phyloP scores from a whole-genome alignment of 2,113 vertebrate genomes.

The Leptobrachium ailaonicum region DNA sequence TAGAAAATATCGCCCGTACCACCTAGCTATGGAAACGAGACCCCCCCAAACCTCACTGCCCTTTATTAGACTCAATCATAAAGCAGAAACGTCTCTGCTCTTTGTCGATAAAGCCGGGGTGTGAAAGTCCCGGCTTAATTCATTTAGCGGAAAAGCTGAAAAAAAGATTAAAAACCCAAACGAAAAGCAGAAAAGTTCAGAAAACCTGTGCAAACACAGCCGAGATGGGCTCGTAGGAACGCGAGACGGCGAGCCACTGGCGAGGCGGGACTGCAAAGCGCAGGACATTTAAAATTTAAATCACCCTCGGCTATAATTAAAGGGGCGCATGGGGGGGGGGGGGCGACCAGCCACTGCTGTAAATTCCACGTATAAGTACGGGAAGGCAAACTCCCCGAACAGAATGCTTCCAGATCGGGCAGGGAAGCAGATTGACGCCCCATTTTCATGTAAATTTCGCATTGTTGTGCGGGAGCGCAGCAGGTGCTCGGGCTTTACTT shows the following conservation, averaged over 20 bases:
- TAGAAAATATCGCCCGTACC: too few species aligned
- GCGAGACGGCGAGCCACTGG: conserved; percentile 58
- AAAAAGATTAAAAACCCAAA: conserved; percentile 53
- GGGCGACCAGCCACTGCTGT: conserved; percentile 53
- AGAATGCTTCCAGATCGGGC: conserved; percentile 64
- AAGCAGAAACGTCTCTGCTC: too few species aligned
- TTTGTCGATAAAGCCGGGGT: too few species aligned
- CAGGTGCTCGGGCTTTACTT: conserved; percentile 65
- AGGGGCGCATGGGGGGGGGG: conserved; percentile 46
- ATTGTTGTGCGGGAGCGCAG: conserved; percentile 62
- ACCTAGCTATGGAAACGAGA: too few species aligned
- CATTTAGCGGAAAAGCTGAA: conserved; percentile 57
- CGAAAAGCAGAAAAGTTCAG: conserved; percentile 58
- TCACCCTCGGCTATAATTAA: conserved; percentile 58
- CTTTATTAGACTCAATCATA: too few species aligned
- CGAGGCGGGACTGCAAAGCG: conserved; percentile 61
- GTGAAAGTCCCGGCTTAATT: conserved; percentile 12
- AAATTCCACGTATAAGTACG: conserved; percentile 59
- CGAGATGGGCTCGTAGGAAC: conserved; percentile 62
- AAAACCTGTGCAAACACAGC: conserved; percentile 62
- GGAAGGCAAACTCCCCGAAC: conserved; percentile 57
- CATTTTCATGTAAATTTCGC: conserved; percentile 67
- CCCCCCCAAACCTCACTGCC: too few species aligned
- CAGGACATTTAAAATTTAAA: conserved; percentile 67
- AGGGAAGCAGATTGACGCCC: conserved; percentile 60